Base-by-base conservation (phyloP, 53 echinoderm and acorn worm species). In the Luidia sarsii region DNA sequence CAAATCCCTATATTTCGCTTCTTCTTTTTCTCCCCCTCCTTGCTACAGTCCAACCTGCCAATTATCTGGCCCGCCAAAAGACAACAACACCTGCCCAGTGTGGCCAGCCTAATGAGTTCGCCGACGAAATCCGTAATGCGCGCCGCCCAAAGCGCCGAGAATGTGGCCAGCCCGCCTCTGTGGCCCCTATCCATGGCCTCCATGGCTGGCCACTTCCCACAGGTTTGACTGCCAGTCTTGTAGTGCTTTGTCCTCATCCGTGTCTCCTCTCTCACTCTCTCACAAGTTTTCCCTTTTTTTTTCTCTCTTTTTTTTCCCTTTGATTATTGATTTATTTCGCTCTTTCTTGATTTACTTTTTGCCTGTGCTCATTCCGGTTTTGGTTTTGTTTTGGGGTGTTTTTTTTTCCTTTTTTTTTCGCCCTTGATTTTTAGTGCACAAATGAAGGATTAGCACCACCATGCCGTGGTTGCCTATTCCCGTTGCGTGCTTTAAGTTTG, bases 1-100 rank as follows among this genome's bases (percentile, higher is more conserved):
- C 7, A 8, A 23, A 8, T 54, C 25, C 28, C 28, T 59, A 25
- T 59, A 30, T 28, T 25, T 57, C 27, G 4, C 3, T 11, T 5
- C 27, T 25, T 21, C 46, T 67, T 11, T 67, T 67, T 3, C 16
- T 45, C 13, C 24, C 36, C 67, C 46, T 39, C 63, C 22, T 24
- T 14, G 45, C 67, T 45, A 41, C 67, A 67, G 67, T 67, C 67
- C 39, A 67, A 67, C 67, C 67, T 43, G 45, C 25, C 67, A 20
- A 35, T 67, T 10, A 35, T 41, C 27, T 67, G 67, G 67, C 67
- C 67, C 67, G 45, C 67, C 67, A 34, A 22, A 7, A 22, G 25
- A 67, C 36, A 67, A 2, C 45, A 67, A 1, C 45, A 43, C 27
- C 67, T 21, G 41, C 67, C 67, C 3, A n/a, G 67, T 29, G 35